These are phyloP conservation scores for Zootoca vivipara DNA, from an alignment of 2,113 vertebrate genomes.

Conservation along the genomic window DNA sequence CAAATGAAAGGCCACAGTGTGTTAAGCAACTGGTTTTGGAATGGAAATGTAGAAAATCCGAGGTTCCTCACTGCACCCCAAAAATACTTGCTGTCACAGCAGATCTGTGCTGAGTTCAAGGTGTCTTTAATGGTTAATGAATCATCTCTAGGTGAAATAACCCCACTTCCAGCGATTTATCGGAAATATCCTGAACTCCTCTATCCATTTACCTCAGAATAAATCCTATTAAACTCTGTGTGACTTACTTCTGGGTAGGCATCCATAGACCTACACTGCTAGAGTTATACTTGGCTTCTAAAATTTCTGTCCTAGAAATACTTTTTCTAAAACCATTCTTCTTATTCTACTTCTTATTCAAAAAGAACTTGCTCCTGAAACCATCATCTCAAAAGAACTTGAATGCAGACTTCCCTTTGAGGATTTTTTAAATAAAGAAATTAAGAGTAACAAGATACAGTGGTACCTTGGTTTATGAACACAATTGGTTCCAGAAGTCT, in stretches of 20 bases:
- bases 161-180: background rate
- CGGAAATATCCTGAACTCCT: too few relatives aligned
- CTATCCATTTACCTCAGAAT: too few relatives aligned
- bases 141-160: background rate
- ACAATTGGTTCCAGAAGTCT: too few relatives aligned
- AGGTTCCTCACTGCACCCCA: background rate
- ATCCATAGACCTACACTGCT: too few relatives aligned
- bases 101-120: background rate
- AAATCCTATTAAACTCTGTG: too few relatives aligned
- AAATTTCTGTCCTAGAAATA: background rate
- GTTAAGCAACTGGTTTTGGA: background rate
- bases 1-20: background rate
- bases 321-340: background rate
- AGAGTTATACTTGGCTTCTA: background rate
- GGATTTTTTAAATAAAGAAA: background rate
- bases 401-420: background rate
- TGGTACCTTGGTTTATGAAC: too few relatives aligned
- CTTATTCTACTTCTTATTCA: background rate
- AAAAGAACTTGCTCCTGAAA: slow-evolving; percentile 8
- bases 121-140: background rate
- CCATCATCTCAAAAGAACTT: background rate
- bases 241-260: too few relatives aligned
- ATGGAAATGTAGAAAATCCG: background rate
- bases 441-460: background rate
- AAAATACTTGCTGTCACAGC: too few relatives aligned